Evolutionary conservation across 2,797 vertebrate species (phyloP).

Genomic region (Danio albolineatus): DNA sequence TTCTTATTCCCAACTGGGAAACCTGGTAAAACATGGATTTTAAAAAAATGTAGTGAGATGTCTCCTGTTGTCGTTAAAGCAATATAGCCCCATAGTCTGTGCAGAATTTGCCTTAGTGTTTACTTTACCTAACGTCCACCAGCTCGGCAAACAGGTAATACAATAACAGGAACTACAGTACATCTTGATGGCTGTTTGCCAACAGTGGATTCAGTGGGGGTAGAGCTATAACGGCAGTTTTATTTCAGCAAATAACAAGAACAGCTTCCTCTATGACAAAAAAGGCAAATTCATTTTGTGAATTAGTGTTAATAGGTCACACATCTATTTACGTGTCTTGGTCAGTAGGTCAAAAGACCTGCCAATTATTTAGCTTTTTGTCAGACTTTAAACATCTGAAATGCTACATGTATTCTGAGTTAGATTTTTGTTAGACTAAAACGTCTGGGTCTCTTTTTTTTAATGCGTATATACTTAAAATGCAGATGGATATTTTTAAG

Average conservation of each 20-base stretch:
- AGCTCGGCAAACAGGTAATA: constrained; percentile 24
- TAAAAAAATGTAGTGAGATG: constrained; percentile 14
- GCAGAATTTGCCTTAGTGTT: constrained; percentile 15
- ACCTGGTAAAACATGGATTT: constrained; percentile 32
- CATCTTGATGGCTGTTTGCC: constrained; percentile 33
- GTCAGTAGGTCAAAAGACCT: constrained; percentile 29
- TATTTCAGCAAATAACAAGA: constrained; percentile 1
- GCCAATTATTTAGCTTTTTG: background rate
- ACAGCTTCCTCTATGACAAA: constrained; percentile 25
- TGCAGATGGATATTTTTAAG: too few species aligned
- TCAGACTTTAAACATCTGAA: background rate
- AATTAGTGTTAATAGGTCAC: constrained; percentile 1
- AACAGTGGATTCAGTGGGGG: constrained; percentile 7
- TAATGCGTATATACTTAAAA: too few species aligned
- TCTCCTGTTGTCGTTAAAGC: constrained; percentile 7
- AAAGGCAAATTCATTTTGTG: background rate
- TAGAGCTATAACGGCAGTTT: constrained; percentile 30
- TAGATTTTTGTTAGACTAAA: background rate
- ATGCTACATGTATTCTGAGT: background rate
- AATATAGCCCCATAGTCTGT: background rate
- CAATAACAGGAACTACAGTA: constrained; percentile 34
- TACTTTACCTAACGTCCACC: constrained; percentile 26
- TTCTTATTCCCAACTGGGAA: constrained; percentile 67
- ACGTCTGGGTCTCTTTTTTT: background rate
- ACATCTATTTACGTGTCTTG: background rate